Evolutionary conservation across 2,113 vertebrate genomes (phyloP).

Genomic region (Platysteira castanea): DNA sequence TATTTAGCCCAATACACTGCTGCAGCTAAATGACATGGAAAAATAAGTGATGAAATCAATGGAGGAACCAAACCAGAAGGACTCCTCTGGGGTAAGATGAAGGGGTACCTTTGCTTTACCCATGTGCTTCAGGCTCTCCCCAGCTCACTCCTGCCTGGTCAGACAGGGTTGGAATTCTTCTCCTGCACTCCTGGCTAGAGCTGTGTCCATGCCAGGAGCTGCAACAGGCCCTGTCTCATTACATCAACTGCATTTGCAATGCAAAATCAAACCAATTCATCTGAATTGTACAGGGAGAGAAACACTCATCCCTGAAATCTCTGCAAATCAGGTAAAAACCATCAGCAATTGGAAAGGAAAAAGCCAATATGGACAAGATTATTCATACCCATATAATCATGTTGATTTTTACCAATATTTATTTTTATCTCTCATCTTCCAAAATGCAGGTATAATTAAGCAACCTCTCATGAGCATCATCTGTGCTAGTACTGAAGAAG

Average conservation of each 20-base stretch:
- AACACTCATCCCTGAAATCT: not conserved
- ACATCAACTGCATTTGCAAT: not conserved
- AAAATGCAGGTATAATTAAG: constrained; percentile 4
- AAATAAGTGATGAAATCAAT: not conserved
- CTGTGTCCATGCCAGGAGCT: rapidly evolving
- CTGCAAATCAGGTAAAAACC: not conserved
- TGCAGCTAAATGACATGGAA: not conserved
- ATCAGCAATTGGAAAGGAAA: not conserved
- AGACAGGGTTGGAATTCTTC: not conserved
- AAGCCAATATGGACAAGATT: not conserved
- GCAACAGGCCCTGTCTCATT: not conserved
- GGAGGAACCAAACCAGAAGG: not conserved
- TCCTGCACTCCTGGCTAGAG: not conserved
- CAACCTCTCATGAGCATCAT: not conserved
- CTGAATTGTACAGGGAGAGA: not conserved
- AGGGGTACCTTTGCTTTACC: not conserved
- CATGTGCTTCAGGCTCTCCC: not conserved
- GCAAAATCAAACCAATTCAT: not conserved
- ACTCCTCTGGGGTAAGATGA: not conserved
- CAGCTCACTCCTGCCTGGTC: not conserved
- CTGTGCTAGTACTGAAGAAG: not conserved
- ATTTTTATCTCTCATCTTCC: not conserved
- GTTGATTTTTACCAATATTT: not conserved
- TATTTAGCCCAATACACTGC: not conserved
- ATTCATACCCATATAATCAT: not conserved